Base-by-base conservation (phyloP, 2,888 invertebrate species). In the Didymodactylos carnosus region DNA sequence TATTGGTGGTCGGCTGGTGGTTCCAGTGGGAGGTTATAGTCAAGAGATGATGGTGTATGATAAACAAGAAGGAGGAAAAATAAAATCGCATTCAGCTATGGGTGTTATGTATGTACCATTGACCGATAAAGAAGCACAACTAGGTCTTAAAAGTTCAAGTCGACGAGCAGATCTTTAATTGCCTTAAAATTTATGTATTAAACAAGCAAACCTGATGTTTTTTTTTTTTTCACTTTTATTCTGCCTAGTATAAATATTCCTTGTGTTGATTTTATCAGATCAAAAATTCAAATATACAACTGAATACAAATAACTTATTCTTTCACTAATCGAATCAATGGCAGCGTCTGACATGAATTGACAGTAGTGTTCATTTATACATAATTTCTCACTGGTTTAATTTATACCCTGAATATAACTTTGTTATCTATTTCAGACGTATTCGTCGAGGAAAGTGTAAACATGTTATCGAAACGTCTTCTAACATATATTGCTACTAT, bases 81-180 rank as follows among this genome's bases (percentile, higher is more conserved):
- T 88, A 41, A 87, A 92, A 8, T 86, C 86, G 29, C 89, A 88
- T 78, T 87, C 88, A 62, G 85, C 98, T 16, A 94, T 95, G 91
- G 91, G 92, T 62, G 98, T 98, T 19, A 90, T 94, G 78, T 98
- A 93, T 82, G 97, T 98, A 43, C 97, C 97, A 0, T 86, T 98
- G 69, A 97, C 97, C 0, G 93, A 93, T 83, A 88, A 88, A 81
- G 87, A 88, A 27, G 85, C 86, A 75, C 90, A 90, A 80, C 39
- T n/a, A 11, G 35, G n/a, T n/a, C n/a, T n/a, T n/a, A n/a, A 0
- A n/a, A 62, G 3, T 10, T 1, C 35, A 8, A 11, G 19, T n/a
- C n/a, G 7, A 35, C 62, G 62, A 62, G n/a, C n/a, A n/a, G n/a
- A n/a, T n/a, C n/a, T n/a, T n/a, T n/a, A n/a, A n/a, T n/a, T n/a